These are phyloP conservation scores for Leptopilina boulardi DNA, from an alignment of 1,140 invertebrate species.

Conservation along the genomic window DNA sequence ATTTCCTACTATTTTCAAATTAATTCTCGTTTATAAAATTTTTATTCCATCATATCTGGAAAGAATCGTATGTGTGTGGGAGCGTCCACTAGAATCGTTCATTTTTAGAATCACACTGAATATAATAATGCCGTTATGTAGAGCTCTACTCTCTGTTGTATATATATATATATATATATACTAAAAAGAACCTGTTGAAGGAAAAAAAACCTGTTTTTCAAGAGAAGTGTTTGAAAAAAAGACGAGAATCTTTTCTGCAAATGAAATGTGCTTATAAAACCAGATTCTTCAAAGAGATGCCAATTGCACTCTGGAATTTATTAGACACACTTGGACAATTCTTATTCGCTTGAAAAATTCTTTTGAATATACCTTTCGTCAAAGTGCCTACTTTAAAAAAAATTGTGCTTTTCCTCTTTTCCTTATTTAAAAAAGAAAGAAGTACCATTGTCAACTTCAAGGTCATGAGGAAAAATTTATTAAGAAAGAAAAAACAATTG, in stretches of 20 bases:
- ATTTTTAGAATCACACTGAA: neutral
- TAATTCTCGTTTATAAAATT: constrained; percentile 29
- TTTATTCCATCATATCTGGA: neutral
- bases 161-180: too few species aligned
- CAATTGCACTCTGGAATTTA: neutral
- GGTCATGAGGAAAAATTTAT: too few species aligned
- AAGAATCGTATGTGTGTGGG: constrained; percentile 38
- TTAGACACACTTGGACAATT: neutral
- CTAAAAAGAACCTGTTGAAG: constrained; percentile 27
- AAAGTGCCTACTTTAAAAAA: too few species aligned
- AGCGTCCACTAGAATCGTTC: neutral
- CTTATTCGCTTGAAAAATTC: neutral
- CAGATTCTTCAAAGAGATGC: neutral
- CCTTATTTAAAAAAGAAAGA: too few species aligned
- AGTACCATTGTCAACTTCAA: too few species aligned
- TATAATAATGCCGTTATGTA: constrained; percentile 4
- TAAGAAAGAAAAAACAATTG: too few species aligned
- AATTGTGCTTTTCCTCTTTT: too few species aligned
- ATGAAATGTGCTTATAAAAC: neutral
- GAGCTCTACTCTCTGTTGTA: neutral
- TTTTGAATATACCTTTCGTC: neutral
- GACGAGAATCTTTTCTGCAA: constrained; percentile 15
- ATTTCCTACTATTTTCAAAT: constrained; percentile 40
- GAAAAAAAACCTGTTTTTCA: constrained; percentile 12
- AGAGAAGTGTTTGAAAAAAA: neutral